A percentile compares a stretch with the other conserved stretches of the same genome.
These are phyloP conservation scores for Acanthochromis polyacanthus DNA, from an alignment of 2,113 vertebrate species.

Conservation along the genomic window DNA sequence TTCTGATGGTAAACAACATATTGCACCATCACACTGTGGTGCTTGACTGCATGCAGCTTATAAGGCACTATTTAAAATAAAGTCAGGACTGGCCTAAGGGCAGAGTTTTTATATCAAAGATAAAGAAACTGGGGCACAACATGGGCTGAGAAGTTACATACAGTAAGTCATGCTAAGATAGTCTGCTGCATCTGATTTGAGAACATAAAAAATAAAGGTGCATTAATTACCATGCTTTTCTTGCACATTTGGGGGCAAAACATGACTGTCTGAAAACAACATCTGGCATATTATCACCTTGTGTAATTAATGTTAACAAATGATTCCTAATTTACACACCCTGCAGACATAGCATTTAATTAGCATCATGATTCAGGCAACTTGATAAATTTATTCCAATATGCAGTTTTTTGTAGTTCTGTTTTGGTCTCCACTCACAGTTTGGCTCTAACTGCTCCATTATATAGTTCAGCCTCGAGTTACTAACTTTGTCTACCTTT, in stretches of 20 bases:
- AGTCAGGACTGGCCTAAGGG: too few species aligned
- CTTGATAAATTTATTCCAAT: background rate
- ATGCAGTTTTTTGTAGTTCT: background rate
- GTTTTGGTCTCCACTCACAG: background rate
- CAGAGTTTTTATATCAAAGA: too few species aligned
- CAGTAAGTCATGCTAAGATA: too few species aligned
- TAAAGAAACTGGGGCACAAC: too few species aligned
- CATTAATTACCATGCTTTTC: background rate
- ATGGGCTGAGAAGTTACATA: too few species aligned
- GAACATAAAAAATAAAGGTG: background rate
- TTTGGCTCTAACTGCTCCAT: background rate
- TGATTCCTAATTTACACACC: too few species aligned
- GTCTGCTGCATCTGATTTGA: too few species aligned
- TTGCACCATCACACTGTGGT: background rate
- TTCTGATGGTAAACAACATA: conserved; percentile 13
- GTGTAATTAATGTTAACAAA: too few species aligned
- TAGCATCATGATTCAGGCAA: too few species aligned
- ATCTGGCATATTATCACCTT: too few species aligned
- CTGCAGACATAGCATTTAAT: too few species aligned
- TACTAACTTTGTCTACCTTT: background rate
- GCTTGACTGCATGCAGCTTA: background rate
- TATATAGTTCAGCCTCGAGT: background rate
- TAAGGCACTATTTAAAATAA: background rate
- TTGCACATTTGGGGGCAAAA: background rate
- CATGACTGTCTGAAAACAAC: too few species aligned